Evolutionary conservation across 2,113 vertebrate species (phyloP), one percentile per base, ranked within the genome.

Genomic region (Mobula hypostoma): DNA sequence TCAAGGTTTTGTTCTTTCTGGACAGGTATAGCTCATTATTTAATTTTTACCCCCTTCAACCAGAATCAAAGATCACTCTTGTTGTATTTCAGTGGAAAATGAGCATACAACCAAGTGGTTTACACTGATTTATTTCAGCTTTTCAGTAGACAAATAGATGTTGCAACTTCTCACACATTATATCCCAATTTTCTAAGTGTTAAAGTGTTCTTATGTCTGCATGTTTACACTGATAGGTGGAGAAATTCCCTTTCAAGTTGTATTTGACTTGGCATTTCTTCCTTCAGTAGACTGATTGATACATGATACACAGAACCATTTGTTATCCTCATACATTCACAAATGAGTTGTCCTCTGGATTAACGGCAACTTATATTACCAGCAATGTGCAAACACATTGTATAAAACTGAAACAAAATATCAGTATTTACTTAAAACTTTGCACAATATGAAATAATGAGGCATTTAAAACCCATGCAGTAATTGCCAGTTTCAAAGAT

Each of bases 271-370:
- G 88, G 66, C 63, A 92, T 36, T 70, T 72, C 66, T 40, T 56
- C 48, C 40, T 83, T 92, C 66, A 40, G 32, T 36, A 36, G 63
- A 36, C 63, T 91, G 19, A 91, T 36, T 1, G 32, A 92, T 17
- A 6, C 17, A 70, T 21, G 14, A 87, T 87, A 27, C 40, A 40
- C 7, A 58, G 83, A 87, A n/a, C 12, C 11, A 4, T 96, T 95
- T 95, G 95, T 95, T 96, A 97, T 96, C 95, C 96, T 66, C 96
- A 97, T 97, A 98, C 98, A 98, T 98, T 98, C 97, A 97, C 95
- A 97, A 95, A 95, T 24, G 66, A 63, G 36, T 36, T 19, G 8
- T 27, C 88, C 40, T 70, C 32, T 66, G 6, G 17, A 36, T 70
- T 36, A 97, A 96, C 96, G 96, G 95, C 95, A 95, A 94, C 95